A percentile compares a stretch with the other conserved stretches of the same genome.
These are phyloP conservation scores for Python bivittatus DNA, from an alignment of 2,113 vertebrate species.

Conservation along the genomic window DNA sequence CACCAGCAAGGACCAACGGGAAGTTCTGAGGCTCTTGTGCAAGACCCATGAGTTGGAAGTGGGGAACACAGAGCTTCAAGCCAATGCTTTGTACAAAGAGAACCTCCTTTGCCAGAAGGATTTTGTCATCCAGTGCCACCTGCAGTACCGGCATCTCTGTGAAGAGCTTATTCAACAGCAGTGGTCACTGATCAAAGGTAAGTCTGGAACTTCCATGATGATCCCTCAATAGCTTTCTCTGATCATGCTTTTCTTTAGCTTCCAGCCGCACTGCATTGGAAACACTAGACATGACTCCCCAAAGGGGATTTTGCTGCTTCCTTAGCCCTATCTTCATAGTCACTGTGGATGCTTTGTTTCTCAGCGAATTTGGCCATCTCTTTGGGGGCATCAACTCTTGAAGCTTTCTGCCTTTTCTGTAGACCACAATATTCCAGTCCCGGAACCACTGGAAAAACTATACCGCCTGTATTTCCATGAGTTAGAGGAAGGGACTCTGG, in stretches of 20 bases:
- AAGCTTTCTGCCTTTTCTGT: not conserved
- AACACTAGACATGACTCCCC: not conserved
- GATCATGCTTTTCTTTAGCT: not conserved
- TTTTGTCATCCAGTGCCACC: slow-evolving; percentile 65
- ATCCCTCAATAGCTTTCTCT: not conserved
- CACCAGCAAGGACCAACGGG: slow-evolving; percentile 63
- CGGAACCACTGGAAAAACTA: slow-evolving; percentile 32
- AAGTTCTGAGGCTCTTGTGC: slow-evolving; percentile 72
- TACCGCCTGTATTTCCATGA: slow-evolving; percentile 56
- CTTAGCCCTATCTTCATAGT: not conserved
- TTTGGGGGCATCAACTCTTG: not conserved
- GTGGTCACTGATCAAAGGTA: slow-evolving; percentile 64
- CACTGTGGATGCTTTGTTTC: not conserved
- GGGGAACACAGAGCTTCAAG: slow-evolving; percentile 68
- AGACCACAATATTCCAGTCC: slow-evolving; percentile 64
- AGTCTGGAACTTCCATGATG: not conserved
- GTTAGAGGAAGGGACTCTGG: slow-evolving; percentile 50
- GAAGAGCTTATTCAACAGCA: slow-evolving; percentile 67
- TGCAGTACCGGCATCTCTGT: slow-evolving; percentile 64
- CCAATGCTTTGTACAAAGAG: slow-evolving; percentile 40
- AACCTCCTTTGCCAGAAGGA: slow-evolving; percentile 69
- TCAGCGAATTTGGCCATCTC: not conserved
- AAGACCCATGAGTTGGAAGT: slow-evolving; percentile 70
- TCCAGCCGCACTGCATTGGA: not conserved
- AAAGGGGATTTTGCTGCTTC: not conserved